Evolutionary conservation across 2,888 invertebrate genomes (phyloP), one percentile per base, ranked within the genome.

Genomic region (Deilephila porcellus): DNA sequence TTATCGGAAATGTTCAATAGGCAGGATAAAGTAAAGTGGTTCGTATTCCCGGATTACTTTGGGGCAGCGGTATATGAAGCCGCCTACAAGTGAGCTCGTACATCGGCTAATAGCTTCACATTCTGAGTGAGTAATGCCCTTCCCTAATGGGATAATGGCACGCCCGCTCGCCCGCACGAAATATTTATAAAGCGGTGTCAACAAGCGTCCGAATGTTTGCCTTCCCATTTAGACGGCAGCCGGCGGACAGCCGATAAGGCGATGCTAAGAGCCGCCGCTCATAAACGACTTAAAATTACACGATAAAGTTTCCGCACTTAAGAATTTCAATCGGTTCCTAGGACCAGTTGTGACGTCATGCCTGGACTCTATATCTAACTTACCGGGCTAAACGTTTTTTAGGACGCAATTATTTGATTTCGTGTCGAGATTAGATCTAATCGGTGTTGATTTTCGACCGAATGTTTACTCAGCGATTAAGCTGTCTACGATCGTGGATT

Each of bases 151-250:
- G 91, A 92, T 93, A 93, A 93, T 93, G 89, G 90, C 89, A 87
- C 86, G 85, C 85, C 86, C 85, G 85, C 79, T 77, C 81, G 80
- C 83, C 67, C 85, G 87, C 85, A 91, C 88, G 89, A 91, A 93
- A 93, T 92, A 93, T 92, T 91, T 93, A 90, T 92, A 92, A 92
- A 92, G 90, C 91, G 88, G 86, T 90, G 93, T 93, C 92, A 92
- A 93, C 91, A 93, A 85, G 83, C 87, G 82, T 80, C 85, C 84
- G 84, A 79, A 80, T 93, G 91, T 92, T 92, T 92, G 90, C 91
- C 87, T 88, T 91, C 86, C 89, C 89, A 90, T 92, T 91, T 90
- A 89, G 88, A 83, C 79, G 78, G 76, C 80, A 82, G 81, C 83
- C 84, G 84, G 79, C 82, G 82, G 74, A 62, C 85, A 85, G 86